These are phyloP conservation scores for Ifrita kowaldi DNA, from an alignment of 2,113 vertebrate species.

Conservation along the genomic window DNA sequence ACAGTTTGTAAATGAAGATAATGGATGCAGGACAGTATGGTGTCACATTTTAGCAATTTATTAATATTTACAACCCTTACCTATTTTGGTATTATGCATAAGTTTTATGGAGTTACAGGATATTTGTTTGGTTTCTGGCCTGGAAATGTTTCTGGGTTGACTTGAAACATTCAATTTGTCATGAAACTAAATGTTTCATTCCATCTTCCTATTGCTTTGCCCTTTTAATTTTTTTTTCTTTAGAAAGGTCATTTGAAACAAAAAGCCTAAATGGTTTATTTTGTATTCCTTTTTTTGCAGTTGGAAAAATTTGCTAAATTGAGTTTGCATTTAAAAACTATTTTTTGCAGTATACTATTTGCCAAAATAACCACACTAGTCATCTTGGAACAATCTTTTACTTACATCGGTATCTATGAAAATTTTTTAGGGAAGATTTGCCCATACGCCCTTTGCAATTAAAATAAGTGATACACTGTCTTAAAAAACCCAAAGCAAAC, in stretches of 20 bases:
- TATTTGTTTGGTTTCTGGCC: constrained; percentile 38
- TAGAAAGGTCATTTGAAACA: constrained; percentile 19
- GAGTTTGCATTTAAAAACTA: background rate
- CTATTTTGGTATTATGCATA: background rate
- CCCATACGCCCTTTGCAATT: background rate
- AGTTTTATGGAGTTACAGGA: background rate
- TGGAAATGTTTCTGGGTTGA: constrained; percentile 19
- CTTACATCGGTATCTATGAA: background rate
- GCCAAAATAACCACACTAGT: background rate
- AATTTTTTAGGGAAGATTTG: background rate
- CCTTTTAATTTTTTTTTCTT: background rate
- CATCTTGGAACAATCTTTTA: background rate
- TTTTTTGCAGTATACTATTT: background rate
- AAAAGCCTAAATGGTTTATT: constrained; percentile 15
- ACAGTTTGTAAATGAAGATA: background rate
- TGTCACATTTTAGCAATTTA: background rate
- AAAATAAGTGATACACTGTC: background rate
- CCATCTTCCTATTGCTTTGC: constrained; percentile 29
- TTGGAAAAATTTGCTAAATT: background rate
- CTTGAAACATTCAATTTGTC: constrained; percentile 25
- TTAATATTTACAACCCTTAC: background rate
- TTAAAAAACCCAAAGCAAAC: background rate
- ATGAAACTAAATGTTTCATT: constrained; percentile 16
- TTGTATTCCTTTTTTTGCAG: background rate
- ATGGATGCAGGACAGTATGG: background rate